Conservation (phyloP, 2,113 vertebrate genomes). For the Rhipidura dahli region DNA sequence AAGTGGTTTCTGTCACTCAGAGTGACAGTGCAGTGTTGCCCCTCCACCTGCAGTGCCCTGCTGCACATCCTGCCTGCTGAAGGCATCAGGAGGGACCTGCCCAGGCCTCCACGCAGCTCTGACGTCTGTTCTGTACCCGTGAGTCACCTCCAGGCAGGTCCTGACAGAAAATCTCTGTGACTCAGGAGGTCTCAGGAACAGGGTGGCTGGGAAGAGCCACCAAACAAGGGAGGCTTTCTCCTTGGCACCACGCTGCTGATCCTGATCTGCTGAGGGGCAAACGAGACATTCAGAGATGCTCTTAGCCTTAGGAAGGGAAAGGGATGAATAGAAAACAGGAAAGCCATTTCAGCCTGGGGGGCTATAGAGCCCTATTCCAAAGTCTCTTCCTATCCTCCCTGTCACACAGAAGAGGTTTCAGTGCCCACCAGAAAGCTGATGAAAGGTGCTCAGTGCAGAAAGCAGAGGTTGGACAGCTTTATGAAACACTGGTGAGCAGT, state of each 20-base stretch:
- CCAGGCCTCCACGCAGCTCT: background rate
- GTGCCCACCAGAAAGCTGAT: background rate
- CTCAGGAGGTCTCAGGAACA: background rate
- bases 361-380: background rate
- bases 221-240: background rate
- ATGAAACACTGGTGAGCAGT: background rate
- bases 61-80: fast-evolving
- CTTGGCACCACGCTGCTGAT: background rate
- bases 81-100: background rate
- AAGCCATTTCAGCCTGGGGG: background rate
- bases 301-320: background rate
- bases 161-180: background rate
- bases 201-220: background rate
- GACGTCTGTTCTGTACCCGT: fast-evolving
- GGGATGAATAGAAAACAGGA: background rate
- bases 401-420: background rate
- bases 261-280: background rate
- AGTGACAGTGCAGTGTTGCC: background rate
- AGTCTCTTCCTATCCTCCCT: background rate
- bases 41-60: background rate
- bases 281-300: background rate
- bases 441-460: background rate
- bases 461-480: background rate
- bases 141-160: background rate
- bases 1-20: background rate